These are phyloP conservation scores for Menidia beryllina DNA, from an alignment of 2,113 vertebrate genomes.

Conservation along the genomic window DNA sequence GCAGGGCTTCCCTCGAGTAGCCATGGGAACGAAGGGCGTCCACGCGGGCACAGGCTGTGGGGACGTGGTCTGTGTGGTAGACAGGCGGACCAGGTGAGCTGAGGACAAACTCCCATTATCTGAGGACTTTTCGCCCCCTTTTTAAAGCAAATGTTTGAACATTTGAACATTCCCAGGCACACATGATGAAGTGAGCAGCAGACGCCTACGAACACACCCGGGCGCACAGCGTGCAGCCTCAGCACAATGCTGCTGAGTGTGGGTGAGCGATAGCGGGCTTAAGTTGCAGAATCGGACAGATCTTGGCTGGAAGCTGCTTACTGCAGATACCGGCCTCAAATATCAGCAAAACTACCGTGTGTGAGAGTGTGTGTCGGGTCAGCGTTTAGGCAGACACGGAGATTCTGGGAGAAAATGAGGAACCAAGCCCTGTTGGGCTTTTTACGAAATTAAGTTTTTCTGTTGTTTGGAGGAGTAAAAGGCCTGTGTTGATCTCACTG, in stretches of 20 bases:
- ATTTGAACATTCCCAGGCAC: not conserved
- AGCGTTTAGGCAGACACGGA: slow-evolving; percentile 43
- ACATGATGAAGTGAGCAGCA: slow-evolving; percentile 2
- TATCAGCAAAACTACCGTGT: slow-evolving; percentile 70
- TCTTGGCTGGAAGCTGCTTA: slow-evolving; percentile 75
- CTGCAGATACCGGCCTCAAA: slow-evolving; percentile 70
- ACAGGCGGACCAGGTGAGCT: slow-evolving; percentile 19
- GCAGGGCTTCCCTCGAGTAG: slow-evolving; percentile 95
- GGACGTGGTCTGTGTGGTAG: slow-evolving; percentile 89
- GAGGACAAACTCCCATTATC: slow-evolving; percentile 15
- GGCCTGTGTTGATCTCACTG: not conserved
- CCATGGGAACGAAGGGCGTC: slow-evolving; percentile 97
- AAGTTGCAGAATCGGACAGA: slow-evolving; percentile 78
- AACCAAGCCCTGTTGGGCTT: not conserved
- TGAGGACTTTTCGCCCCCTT: not conserved
- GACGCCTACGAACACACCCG: not conserved
- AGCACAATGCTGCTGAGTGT: slow-evolving; percentile 56
- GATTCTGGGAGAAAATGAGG: slow-evolving; percentile 20
- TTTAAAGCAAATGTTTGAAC: not conserved
- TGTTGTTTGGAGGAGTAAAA: not conserved
- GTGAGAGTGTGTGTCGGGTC: slow-evolving; percentile 27
- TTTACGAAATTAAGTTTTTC: slow-evolving; percentile 3
- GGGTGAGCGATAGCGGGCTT: slow-evolving; percentile 69
- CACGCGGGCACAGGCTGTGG: slow-evolving; percentile 95
- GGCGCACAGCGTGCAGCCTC: slow-evolving; percentile 52